Percentiles rank a stretch among this genome's conserved stretches.
Conservation (phyloP, 2,797 vertebrate genomes). For the Melanogrammus aeglefinus region DNA sequence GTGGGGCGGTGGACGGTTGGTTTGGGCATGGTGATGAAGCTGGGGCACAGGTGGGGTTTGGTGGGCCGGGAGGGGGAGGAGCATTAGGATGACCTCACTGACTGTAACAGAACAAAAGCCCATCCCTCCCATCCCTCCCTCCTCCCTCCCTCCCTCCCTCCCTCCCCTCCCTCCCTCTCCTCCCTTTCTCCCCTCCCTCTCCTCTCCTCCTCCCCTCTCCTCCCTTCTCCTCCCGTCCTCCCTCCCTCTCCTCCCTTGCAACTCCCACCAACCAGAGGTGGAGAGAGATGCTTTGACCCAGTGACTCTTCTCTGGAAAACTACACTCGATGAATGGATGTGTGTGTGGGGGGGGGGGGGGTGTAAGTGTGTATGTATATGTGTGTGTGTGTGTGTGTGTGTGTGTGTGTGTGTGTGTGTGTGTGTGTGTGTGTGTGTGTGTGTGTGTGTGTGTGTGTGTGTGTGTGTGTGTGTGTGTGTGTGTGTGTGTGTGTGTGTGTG, state of each 20-base stretch:
- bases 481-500: slow-evolving; percentile 19
- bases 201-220: no score
- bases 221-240: no score
- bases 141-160: no score
- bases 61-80: not conserved
- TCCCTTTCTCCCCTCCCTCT: no score
- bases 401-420: no score
- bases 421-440: no score
- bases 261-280: slow-evolving; percentile 43
- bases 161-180: not conserved
- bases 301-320: slow-evolving; percentile 47
- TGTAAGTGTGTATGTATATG: no score
- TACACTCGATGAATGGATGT: slow-evolving; percentile 31
- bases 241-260: no score
- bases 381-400: no score
- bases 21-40: not conserved
- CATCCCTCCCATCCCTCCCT: slow-evolving; percentile 7
- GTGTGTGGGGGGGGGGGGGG: slow-evolving; percentile 18
- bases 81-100: slow-evolving; percentile 58
- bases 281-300: slow-evolving; percentile 42
- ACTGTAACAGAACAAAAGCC: slow-evolving; percentile 25
- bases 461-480: slow-evolving; percentile 6
- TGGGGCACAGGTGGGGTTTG: not conserved
- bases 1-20: no score
- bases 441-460: not conserved